These are phyloP conservation scores for Siniperca undulata DNA, from an alignment of 2,797 vertebrate genomes.

Conservation along the genomic window DNA sequence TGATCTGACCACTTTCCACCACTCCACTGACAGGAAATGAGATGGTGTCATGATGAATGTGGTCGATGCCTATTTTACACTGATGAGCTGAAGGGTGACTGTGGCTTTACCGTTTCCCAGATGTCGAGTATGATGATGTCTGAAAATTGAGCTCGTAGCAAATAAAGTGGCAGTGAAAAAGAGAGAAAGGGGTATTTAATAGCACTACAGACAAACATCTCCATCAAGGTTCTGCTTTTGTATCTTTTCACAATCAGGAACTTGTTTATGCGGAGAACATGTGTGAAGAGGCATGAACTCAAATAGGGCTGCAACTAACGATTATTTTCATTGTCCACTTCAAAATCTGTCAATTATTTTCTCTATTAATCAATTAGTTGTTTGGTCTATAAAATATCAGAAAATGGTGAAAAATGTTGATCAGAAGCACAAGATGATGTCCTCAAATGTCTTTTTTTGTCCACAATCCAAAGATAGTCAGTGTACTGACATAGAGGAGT, in stretches of 20 bases:
- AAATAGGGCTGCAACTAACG: neutral
- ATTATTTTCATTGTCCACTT: too few relatives aligned
- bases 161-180: constrained; percentile 36
- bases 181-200: constrained; percentile 18
- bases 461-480: too few relatives aligned
- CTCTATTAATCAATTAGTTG: too few relatives aligned
- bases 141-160: constrained; percentile 12
- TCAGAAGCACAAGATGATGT: too few relatives aligned
- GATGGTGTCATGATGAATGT: constrained; percentile 65
- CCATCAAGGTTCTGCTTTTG: constrained; percentile 1
- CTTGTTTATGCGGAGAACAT: neutral
- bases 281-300: neutral
- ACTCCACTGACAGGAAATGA: constrained; percentile 71
- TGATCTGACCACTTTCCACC: constrained; percentile 57
- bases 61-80: constrained; percentile 71
- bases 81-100: constrained; percentile 69
- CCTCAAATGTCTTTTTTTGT: too few relatives aligned
- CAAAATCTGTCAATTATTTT: too few relatives aligned
- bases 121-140: constrained; percentile 47
- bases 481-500: too few relatives aligned
- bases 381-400: too few relatives aligned
- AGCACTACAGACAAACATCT: constrained; percentile 14
- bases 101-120: constrained; percentile 49
- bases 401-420: too few relatives aligned
- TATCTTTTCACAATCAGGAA: neutral